Evolutionary conservation across 2,888 invertebrate genomes (phyloP), one percentile per base, ranked within the genome.

Genomic region (Dendrolimus houi): DNA sequence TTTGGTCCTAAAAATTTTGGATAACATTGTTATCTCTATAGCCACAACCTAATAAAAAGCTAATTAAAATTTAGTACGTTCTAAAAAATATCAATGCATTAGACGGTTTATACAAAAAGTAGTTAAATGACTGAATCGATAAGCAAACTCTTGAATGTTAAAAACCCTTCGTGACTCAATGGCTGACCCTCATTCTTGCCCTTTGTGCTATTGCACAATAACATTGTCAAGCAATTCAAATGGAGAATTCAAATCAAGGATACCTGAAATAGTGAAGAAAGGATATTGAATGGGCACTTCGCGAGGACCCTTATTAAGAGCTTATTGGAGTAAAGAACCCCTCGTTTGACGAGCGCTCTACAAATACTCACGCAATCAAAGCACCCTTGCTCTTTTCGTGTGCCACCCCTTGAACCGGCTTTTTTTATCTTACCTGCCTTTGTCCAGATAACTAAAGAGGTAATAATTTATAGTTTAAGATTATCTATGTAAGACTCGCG

Each of bases 301-400:
- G 71, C 68, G 62, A 84, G 85, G 73, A 76, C 71, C 65, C 86
- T 88, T 89, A 77, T 87, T 85, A 85, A 75, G 79, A 76, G 77
- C 77, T 84, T 83, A 87, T 89, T 88, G 86, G 85, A 81, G 83
- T 71, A 80, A 76, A 86, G 87, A 68, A 77, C 68, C 77, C 79
- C 78, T 81, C 61, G 65, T 67, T 74, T 76, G 74, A 74, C 66
- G 69, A 77, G 79, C 75, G 74, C 82, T 82, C 83, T 79, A 76
- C 71, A 75, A 75, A 74, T 71, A 72, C 70, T 68, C 66, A 79
- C 69, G 75, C 75, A 75, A 77, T 79, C 79, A 74, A 74, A 77
- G 75, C 77, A 77, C 82, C 85, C 79, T 87, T 90, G 89, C 86
- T 85, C 88, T 88, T 90, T 90, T 89, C 77, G 81, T 79, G 73